These are phyloP conservation scores for Austrofundulus limnaeus DNA, from an alignment of 2,113 vertebrate genomes.

Conservation along the genomic window DNA sequence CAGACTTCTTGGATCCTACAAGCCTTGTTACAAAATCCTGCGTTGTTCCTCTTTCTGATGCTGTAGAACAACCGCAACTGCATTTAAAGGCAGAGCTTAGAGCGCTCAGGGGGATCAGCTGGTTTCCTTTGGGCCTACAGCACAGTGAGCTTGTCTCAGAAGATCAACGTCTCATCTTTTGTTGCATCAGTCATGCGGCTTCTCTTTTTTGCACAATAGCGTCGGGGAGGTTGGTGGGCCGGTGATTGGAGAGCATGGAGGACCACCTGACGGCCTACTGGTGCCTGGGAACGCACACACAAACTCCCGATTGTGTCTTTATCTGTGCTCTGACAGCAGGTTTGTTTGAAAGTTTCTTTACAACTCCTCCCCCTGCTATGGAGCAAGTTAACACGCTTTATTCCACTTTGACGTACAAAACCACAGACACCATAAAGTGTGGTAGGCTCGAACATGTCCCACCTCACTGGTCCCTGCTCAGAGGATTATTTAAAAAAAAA, in stretches of 20 bases:
- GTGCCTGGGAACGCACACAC: conserved; percentile 47
- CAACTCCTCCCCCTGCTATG: conserved; percentile 57
- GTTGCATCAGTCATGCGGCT: conserved; percentile 71
- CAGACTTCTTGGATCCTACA: conserved; percentile 38
- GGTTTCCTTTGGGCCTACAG: conserved; percentile 64
- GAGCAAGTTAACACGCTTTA: conserved; percentile 65
- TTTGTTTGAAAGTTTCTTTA: conserved; percentile 65
- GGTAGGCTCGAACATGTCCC: conserved; percentile 47
- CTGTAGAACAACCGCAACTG: conserved; percentile 62
- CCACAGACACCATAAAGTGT: conserved; percentile 40
- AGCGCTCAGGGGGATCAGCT: conserved; percentile 70
- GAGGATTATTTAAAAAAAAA: conserved; percentile 45
- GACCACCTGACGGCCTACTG: conserved; percentile 76
- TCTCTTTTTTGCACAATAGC: conserved; percentile 64
- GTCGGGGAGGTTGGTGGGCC: conserved; percentile 49
- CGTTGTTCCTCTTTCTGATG: conserved; percentile 44
- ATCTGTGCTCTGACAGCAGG: conserved; percentile 66
- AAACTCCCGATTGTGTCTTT: conserved; percentile 68
- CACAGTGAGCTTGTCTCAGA: conserved; percentile 58
- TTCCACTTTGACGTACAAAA: conserved; percentile 67
- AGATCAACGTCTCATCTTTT: conserved; percentile 75
- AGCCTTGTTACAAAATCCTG: conserved; percentile 45
- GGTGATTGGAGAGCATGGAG: conserved; percentile 64
- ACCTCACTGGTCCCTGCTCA: conserved; percentile 40
- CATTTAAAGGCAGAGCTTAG: conserved; percentile 63